A percentile compares a stretch with the other conserved stretches of the same genome.
Evolutionary conservation across 37 sponge, comb jelly and placozoan genomes (phyloP).

Genomic region (Eunapius fragilis): DNA sequence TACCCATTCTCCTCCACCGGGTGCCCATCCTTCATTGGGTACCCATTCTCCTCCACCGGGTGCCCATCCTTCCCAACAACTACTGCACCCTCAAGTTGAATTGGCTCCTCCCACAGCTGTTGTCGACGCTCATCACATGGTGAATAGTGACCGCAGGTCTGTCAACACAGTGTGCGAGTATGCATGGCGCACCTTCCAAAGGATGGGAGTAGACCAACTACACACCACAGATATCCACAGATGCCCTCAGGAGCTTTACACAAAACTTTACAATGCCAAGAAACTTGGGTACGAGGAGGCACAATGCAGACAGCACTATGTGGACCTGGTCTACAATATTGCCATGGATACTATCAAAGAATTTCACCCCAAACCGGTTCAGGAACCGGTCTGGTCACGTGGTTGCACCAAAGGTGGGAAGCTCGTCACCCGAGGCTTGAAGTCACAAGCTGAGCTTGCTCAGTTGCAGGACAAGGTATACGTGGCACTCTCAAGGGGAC

Average conservation of each 20-base stretch:
- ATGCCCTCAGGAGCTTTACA: conserved; percentile 11
- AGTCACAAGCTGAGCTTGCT: conserved; percentile 16
- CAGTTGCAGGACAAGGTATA: conserved; percentile 52
- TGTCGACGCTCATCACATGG: conserved; percentile 42
- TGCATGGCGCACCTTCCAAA: conserved; percentile 35
- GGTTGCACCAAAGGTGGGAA: conserved; percentile 7
- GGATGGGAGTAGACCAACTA: background rate
- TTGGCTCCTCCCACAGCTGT: background rate
- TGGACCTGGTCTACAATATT: conserved; percentile 51
- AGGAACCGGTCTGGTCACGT: conserved; percentile 24
- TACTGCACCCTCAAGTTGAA: background rate
- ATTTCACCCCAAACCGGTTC: background rate
- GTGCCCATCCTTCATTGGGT: background rate
- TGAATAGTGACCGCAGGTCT: conserved; percentile 38
- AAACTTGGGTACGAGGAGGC: conserved; percentile 28
- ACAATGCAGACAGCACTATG: conserved; percentile 45
- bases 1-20: background rate
- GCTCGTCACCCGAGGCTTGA: background rate
- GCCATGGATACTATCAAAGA: conserved; percentile 43
- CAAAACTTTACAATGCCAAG: background rate
- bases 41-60: background rate
- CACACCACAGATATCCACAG: background rate
- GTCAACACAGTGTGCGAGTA: conserved; percentile 40
- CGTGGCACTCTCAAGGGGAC: conserved; percentile 39
- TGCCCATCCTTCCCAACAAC: background rate